Evolutionary conservation across 2,888 invertebrate genomes (phyloP), one percentile per base, ranked within the genome.

Genomic region (Ypsolopha sequella): DNA sequence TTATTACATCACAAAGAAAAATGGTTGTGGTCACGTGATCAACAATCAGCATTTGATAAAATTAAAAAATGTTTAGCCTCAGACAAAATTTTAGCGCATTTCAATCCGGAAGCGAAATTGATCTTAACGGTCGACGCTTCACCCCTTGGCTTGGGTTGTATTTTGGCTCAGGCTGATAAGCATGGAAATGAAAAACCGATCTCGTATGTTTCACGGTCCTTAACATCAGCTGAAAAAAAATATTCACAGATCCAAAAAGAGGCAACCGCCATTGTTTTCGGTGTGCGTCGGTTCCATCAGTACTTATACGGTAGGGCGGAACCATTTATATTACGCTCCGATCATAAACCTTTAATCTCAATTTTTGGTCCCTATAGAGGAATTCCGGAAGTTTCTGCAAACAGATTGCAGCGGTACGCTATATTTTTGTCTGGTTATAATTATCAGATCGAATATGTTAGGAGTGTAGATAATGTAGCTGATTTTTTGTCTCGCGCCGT

Each of bases 351-450:
- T 0, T 38, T 58, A 1, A 33, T 56, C 2, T 52, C 56, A 1
- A 59, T 59, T 14, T 58, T 60, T 39, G 56, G 55, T 0, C 55
- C 53, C 0, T 34, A 61, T n/a, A 38, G 48, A 10, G 58, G 58
- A 9, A 54, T 60, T 6, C 56, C 57, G 0, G 58, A 58, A 43
- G 51, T 56, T 6, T 51, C 60, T 0, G 60, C 60, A 2, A 57
- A 59, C 33, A 34, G 59, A 1, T 41, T 59, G 9, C 57, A 59
- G 39, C 50, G 59, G 7, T 57, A 59, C 36, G 60, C 57, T 34
- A 45, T 59, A 13, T 58, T 59, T 45, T 45, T 58, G 38, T 33
- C 50, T 14, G 55, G 35, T 1, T 57, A 58, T 52, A 60, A 60
- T 49, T 57, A 55, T 51, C 41, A 6, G 6, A 57, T 60, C 6